These are phyloP conservation scores for Synaphobranchus kaupii DNA, from an alignment of 2,797 vertebrate genomes.

Conservation along the genomic window DNA sequence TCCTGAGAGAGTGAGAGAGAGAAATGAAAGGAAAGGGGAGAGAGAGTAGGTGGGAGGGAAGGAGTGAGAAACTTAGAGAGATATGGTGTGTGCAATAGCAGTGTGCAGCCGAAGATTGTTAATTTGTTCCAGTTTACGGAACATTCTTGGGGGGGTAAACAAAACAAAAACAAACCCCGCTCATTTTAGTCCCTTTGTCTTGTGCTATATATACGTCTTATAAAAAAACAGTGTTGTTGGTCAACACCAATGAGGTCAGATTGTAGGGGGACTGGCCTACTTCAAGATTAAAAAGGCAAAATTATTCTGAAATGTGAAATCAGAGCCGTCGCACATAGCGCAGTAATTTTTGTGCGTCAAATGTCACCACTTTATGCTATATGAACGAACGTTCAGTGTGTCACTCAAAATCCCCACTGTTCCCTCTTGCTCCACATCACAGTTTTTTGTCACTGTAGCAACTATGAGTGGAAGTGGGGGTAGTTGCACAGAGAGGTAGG, in stretches of 20 bases:
- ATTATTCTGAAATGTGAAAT: constrained; percentile 66
- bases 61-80: neutral
- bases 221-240: constrained; percentile 50
- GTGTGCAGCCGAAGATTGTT: constrained; percentile 26
- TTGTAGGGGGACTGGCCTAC: constrained; percentile 53
- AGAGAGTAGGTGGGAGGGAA: neutral
- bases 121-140: constrained; percentile 38
- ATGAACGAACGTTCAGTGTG: constrained; percentile 53
- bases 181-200: constrained; percentile 5
- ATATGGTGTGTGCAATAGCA: constrained; percentile 26
- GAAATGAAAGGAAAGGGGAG: neutral
- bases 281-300: constrained; percentile 79
- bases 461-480: neutral
- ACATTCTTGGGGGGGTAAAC: constrained; percentile 27
- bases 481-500: constrained; percentile 2
- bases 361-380: constrained; percentile 67
- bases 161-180: neutral
- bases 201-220: constrained; percentile 29
- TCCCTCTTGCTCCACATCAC: constrained; percentile 61
- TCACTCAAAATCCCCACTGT: constrained; percentile 71
- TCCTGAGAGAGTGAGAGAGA: constrained; percentile 16
- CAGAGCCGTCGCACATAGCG: constrained; percentile 62
- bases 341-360: constrained; percentile 57
- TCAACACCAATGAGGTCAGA: constrained; percentile 57
- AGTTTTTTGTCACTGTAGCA: constrained; percentile 26